phyloP scores from a whole-genome alignment of 2,797 vertebrate species.

The Enteromius paludinosus region DNA sequence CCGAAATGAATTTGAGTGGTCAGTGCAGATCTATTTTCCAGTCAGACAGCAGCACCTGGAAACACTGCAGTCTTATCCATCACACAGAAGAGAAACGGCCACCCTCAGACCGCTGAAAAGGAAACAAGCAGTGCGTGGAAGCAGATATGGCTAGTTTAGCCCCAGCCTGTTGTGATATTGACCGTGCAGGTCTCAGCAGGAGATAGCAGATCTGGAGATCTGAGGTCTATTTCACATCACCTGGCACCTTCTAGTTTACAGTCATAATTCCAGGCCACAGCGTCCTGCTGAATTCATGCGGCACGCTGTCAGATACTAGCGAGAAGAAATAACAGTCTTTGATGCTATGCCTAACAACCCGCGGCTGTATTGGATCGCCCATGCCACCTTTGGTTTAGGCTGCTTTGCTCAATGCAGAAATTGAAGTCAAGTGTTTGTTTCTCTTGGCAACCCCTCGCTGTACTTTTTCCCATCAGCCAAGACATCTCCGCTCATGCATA shows the following conservation, averaged over 20 bases:
- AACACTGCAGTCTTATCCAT: slow-evolving; percentile 40
- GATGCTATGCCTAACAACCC: slow-evolving; percentile 33
- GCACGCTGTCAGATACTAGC: slow-evolving; percentile 32
- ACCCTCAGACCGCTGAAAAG: slow-evolving; percentile 14
- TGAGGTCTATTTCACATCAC: slow-evolving; percentile 17
- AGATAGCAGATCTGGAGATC: slow-evolving; percentile 42
- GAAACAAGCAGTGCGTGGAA: slow-evolving; percentile 31
- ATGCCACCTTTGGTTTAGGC: slow-evolving; percentile 33
- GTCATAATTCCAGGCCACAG: slow-evolving; percentile 20
- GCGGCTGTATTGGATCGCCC: slow-evolving; percentile 4
- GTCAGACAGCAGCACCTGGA: slow-evolving; percentile 25
- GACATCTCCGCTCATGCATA: slow-evolving; percentile 47
- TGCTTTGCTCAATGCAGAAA: slow-evolving; percentile 39
- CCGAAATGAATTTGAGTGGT: slow-evolving; percentile 50
- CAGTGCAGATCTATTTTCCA: slow-evolving; percentile 52
- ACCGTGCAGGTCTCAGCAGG: slow-evolving; percentile 31
- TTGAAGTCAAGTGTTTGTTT: slow-evolving; percentile 47
- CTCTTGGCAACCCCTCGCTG: slow-evolving; percentile 25
- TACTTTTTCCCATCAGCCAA: slow-evolving; percentile 31
- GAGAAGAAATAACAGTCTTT: slow-evolving; percentile 37
- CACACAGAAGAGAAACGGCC: slow-evolving; percentile 39
- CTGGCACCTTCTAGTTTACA: slow-evolving; percentile 38
- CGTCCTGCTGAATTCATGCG: not conserved
- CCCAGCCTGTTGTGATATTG: slow-evolving; percentile 47
- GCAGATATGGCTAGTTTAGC: slow-evolving; percentile 38